phyloP scores from a whole-genome alignment of 2,797 vertebrate species.

The Haliaeetus vocifer region DNA sequence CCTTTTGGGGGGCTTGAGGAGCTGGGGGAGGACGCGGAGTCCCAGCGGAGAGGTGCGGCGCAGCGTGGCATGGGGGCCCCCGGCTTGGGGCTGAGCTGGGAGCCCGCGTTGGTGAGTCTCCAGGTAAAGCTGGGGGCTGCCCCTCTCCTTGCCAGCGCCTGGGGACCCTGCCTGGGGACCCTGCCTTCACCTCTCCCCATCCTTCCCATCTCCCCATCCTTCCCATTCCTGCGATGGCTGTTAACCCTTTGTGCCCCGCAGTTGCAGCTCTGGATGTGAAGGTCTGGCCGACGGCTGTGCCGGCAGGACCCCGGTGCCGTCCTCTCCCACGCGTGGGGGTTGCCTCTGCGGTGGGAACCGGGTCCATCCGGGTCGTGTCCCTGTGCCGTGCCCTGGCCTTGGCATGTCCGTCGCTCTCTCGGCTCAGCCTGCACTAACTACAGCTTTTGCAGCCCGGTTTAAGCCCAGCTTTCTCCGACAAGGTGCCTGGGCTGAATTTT shows the following conservation, averaged over 20 bases:
- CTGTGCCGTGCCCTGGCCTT: background rate
- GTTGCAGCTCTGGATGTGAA: background rate
- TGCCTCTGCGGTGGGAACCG: fast-evolving
- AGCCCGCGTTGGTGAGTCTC: background rate
- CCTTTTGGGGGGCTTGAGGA: background rate
- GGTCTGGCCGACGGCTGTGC: background rate
- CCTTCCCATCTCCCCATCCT: background rate
- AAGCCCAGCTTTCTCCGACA: fast-evolving
- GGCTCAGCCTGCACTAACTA: background rate
- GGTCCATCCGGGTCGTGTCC: fast-evolving
- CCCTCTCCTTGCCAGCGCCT: background rate
- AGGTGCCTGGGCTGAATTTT: background rate
- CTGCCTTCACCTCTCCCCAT: background rate
- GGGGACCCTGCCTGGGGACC: background rate
- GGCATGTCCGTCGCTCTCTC: fast-evolving
- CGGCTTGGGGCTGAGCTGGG: background rate
- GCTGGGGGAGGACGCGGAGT: background rate
- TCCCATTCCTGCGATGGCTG: background rate
- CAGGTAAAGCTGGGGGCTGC: background rate
- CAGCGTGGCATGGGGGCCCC: background rate
- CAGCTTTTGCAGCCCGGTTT: background rate
- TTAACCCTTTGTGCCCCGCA: background rate
- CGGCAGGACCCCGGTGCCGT: fast-evolving
- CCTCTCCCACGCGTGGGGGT: fast-evolving
- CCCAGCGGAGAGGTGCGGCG: background rate